These are phyloP conservation scores for Lepilemur ruficaudatus DNA, from an alignment of 2,797 vertebrate species.

Conservation along the genomic window DNA sequence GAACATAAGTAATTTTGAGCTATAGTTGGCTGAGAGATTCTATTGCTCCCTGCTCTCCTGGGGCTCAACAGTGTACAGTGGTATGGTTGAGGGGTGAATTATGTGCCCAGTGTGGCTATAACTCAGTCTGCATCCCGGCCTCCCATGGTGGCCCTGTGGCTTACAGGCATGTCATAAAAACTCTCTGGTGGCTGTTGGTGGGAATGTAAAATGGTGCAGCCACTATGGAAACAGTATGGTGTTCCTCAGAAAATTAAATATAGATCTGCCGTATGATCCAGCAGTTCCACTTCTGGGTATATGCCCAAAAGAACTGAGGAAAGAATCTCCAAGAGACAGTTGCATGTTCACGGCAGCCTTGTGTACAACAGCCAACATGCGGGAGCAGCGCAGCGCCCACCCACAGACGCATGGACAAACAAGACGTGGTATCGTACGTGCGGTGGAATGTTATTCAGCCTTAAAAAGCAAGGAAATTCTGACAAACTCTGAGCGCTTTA, in stretches of 20 bases:
- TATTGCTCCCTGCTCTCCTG: too few relatives aligned
- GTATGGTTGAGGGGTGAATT: neutral
- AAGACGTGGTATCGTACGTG: too few relatives aligned
- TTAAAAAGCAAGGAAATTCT: neutral
- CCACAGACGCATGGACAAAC: neutral
- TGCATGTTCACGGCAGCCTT: neutral
- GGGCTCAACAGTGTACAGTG: rapidly evolving
- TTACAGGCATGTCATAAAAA: neutral
- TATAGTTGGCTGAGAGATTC: neutral
- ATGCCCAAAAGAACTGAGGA: neutral
- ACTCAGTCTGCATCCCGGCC: neutral
- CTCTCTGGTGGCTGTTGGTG: neutral
- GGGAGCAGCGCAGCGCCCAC: neutral
- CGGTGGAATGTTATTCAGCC: neutral
- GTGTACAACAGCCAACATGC: neutral
- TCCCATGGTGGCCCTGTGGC: neutral
- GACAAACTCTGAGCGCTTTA: neutral
- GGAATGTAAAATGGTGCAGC: neutral
- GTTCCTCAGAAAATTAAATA: neutral
- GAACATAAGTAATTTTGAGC: constrained; percentile 30
- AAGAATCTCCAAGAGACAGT: neutral
- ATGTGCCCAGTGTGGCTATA: neutral
- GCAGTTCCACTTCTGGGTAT: neutral
- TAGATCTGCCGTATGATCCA: neutral
- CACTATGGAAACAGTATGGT: neutral